Evolutionary conservation across 2,888 invertebrate genomes (phyloP), one percentile per base, ranked within the genome.

Genomic region (Zygogramma bicolorata): DNA sequence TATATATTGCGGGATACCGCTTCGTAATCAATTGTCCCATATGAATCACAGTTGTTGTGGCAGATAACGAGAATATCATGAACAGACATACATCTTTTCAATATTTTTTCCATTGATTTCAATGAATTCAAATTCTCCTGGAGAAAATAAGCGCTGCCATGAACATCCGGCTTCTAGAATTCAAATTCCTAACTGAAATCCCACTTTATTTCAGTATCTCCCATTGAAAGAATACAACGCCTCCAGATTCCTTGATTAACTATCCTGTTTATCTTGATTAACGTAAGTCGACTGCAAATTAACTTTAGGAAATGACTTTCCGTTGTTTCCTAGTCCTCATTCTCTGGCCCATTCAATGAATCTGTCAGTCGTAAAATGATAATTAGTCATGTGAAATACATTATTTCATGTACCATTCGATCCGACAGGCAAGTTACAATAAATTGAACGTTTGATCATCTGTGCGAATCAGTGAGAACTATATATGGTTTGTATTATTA

Each of bases 231-330:
- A n/a, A 13, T 53, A 53, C 13, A 53, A 53, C 53, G 53, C 27
- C 53, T 13, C 27, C 25, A 62, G 58, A 65, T 38, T 53, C 65
- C 74, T 76, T 78, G 76, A 79, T 77, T 77, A 77, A 76, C 76
- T 62, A 73, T 68, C 69, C 76, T 78, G 74, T 79, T 79, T 77
- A 76, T 79, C 79, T 76, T 77, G 79, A 79, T 79, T 78, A 78
- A 72, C 69, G 70, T 22, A 53, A 25, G 53, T 53, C 53, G 13
- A 53, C 27, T 53, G 13, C 25, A 53, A 53, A 53, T 53, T 25
- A 53, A 27, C 27, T 53, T 27, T 5, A 53, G 53, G 53, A 53
- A 53, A 27, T 53, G 53, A 27, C 53, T 53, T 53, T 13, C n/a
- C 25, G 53, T 25, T 53, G 53, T 53, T 53, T 53, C 25, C 25